These are phyloP conservation scores for Smittia aterrima DNA, from an alignment of 2,888 invertebrate species.

Conservation along the genomic window DNA sequence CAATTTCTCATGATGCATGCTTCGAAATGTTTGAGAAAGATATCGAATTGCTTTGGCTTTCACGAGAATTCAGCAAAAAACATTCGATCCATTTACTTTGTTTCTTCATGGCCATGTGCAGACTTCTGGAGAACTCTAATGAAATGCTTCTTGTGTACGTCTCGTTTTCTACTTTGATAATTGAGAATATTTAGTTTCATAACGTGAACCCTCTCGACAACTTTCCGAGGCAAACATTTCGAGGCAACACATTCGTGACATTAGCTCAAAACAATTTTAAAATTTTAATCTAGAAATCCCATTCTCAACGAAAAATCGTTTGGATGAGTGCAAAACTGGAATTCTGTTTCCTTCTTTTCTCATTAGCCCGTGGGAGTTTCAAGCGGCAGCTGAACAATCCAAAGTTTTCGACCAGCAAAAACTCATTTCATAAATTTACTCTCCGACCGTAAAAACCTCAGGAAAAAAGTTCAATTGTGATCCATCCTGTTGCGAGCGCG, in stretches of 20 bases:
- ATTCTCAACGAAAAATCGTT: neutral
- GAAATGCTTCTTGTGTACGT: neutral
- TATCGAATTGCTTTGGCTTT: neutral
- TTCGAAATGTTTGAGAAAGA: neutral
- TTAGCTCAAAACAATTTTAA: neutral
- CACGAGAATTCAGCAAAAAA: neutral
- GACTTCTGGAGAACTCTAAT: neutral
- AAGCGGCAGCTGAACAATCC: neutral
- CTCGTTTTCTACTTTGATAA: neutral
- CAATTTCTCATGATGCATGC: slow-evolving; percentile 3
- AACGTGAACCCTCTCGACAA: neutral
- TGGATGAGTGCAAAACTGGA: neutral
- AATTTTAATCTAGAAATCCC: neutral
- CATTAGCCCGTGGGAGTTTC: slow-evolving; percentile 14
- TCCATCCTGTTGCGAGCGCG: slow-evolving; percentile 5
- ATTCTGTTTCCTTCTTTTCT: neutral
- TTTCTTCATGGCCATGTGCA: slow-evolving; percentile 1
- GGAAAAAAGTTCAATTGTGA: slow-evolving; percentile 15
- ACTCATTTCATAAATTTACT: slow-evolving; percentile 18
- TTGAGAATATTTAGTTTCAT: slow-evolving; percentile 20
- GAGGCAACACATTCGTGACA: slow-evolving; percentile 26
- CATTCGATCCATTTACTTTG: slow-evolving; percentile 8
- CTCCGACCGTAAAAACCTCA: neutral
- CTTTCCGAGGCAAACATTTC: neutral
- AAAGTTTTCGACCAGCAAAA: neutral